Base-by-base conservation (phyloP, 1,140 invertebrate species). In the Centruroides sculpturatus region DNA sequence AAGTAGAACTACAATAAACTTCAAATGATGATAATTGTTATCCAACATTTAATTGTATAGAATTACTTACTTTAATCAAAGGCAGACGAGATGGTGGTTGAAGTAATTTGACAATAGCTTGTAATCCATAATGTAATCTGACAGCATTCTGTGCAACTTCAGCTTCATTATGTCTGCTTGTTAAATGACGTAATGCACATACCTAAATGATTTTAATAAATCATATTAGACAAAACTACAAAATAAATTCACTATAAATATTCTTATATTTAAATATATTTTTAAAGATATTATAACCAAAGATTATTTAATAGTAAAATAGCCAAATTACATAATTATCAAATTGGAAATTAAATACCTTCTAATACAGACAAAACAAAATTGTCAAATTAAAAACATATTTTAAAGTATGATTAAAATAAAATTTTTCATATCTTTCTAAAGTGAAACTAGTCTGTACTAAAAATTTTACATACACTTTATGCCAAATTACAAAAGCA, bases 91-190 rank as follows among this genome's bases (percentile, higher is more conserved):
- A 92, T 55, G 90, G 89, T 36, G 91, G 90, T 74, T 92, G 89
- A 63, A 99, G 80, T 47, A 98, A 78, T 76, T 94, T 94, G 35
- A 97, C 92, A 71, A 98, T 90, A 52, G 96, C 87, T 70, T 87
- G 84, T 64, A 94, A 78, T 4, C 93, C 94, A 66, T 93, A 92
- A 75, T 94, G 92, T 49, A 90, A 74, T 36, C 93, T 85, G 7
- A 98, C 92, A 5, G 91, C 85, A 77, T 97, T 97, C 75, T 98
- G 94, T 13, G 94, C 94, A 80, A 92, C 85, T 77, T 97, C 92
- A 47, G 90, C 86, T 70, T 97, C 92, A 6, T 86, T 83, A 73
- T 98, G 94, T 64, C 95, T 83, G 49, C 90, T 92, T 1, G 94
- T 98, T 64, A 98, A 79, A 73, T 99, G 95, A 66, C 95, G 84